Conservation (phyloP, 2,797 vertebrate genomes). For the Atherinosoma microstoma region DNA sequence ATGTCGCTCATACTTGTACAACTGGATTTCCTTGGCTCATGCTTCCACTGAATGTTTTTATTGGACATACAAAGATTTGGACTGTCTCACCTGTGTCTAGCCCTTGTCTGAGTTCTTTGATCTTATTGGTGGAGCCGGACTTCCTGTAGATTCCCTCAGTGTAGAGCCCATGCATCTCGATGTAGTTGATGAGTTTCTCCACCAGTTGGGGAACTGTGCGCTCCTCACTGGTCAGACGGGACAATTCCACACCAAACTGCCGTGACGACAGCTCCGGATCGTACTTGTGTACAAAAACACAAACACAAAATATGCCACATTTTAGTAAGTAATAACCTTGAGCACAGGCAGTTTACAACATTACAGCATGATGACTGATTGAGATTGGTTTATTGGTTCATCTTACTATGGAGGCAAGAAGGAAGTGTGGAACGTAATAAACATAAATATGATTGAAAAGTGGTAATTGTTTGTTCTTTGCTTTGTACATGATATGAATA, state of each 20-base stretch:
- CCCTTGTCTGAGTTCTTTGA: conserved; percentile 93
- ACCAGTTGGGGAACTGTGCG: conserved; percentile 90
- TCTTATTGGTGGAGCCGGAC: conserved; percentile 96
- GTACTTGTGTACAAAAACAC: conserved; percentile 78
- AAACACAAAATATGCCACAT: neutral
- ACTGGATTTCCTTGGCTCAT: neutral
- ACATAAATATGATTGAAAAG: too few species aligned
- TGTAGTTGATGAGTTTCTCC: conserved; percentile 97
- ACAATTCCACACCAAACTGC: conserved; percentile 93
- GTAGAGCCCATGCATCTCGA: conserved; percentile 97
- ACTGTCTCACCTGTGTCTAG: conserved; percentile 88
- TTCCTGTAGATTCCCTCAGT: conserved; percentile 97
- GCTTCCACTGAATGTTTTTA: neutral
- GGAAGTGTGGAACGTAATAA: neutral
- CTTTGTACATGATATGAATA: too few species aligned
- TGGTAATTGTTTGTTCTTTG: too few species aligned
- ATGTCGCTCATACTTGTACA: neutral
- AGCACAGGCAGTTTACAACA: neutral
- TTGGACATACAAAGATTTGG: too few species aligned
- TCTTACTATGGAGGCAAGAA: neutral
- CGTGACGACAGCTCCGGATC: conserved; percentile 91
- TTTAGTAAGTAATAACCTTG: neutral
- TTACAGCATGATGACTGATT: neutral
- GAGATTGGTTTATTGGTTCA: neutral
- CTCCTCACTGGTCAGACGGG: conserved; percentile 92